A percentile compares a stretch with the other conserved stretches of the same genome.
Evolutionary conservation across 2,113 vertebrate species (phyloP).

Genomic region (Leucoraja erinaceus): DNA sequence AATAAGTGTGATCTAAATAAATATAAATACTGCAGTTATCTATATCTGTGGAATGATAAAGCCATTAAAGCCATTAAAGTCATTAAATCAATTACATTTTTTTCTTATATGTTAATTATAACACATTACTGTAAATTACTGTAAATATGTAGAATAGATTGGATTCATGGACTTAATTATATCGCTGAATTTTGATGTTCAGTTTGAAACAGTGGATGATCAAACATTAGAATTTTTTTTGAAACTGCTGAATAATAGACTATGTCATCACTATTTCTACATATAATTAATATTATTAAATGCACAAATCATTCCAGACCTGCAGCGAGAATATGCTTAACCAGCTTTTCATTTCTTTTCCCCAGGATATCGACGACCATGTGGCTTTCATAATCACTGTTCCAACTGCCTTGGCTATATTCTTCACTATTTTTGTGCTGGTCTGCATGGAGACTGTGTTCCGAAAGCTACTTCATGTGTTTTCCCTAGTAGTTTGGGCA

Average conservation of each 20-base stretch:
- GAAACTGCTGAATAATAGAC: not conserved
- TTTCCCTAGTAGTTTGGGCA: constrained; percentile 89
- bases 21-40: not conserved
- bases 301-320: not conserved
- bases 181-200: not conserved
- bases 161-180: not conserved
- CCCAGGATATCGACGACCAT: constrained; percentile 83
- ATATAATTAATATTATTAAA: constrained; percentile 28
- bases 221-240: not conserved
- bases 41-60: not conserved
- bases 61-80: not conserved
- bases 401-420: constrained; percentile 87
- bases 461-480: constrained; percentile 86
- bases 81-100: not conserved
- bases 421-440: constrained; percentile 89
- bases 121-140: not conserved
- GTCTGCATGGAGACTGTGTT: constrained; percentile 92
- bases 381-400: constrained; percentile 93
- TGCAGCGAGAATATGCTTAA: not conserved
- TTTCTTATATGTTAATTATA: not conserved
- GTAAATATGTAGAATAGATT: not conserved
- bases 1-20: not conserved
- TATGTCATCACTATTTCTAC: constrained; percentile 36
- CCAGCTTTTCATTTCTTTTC: constrained; percentile 44
- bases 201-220: not conserved